Percentiles rank a stretch among this genome's conserved stretches.
Evolutionary conservation across 2,797 vertebrate genomes (phyloP).

Genomic region (Scyliorhinus canicula): DNA sequence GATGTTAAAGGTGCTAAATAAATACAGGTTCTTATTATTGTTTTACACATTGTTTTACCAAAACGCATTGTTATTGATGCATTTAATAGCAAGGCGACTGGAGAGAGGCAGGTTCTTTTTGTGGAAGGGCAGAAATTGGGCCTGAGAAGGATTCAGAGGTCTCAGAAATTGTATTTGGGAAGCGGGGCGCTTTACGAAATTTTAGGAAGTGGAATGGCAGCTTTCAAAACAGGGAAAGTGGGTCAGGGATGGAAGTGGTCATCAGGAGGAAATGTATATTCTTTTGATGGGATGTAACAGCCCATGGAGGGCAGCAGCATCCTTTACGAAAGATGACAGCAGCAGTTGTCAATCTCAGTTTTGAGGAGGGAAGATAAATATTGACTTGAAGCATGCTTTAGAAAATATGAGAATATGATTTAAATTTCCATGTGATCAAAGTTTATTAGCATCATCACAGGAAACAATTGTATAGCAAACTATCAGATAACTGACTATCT

Average conservation of each 20-base stretch:
- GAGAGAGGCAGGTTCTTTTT: neutral
- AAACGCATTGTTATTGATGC: neutral
- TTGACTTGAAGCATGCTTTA: neutral
- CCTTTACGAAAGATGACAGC: neutral
- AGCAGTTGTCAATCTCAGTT: neutral
- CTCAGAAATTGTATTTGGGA: neutral
- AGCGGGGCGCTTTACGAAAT: neutral
- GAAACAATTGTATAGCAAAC: neutral
- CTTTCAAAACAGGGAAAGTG: neutral
- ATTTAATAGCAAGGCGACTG: neutral
- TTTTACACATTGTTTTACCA: too few relatives aligned
- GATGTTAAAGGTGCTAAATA: neutral
- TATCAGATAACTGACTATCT: neutral
- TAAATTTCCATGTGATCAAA: neutral
- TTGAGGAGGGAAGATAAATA: neutral
- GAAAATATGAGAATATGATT: neutral
- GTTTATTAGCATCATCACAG: neutral
- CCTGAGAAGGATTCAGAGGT: neutral
- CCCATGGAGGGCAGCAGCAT: neutral
- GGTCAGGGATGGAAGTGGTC: neutral
- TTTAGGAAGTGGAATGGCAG: neutral
- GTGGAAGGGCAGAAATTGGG: neutral
- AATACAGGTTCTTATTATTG: too few relatives aligned
- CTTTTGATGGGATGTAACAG: neutral
- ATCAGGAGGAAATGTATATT: neutral